Evolutionary conservation across 2,888 invertebrate species (phyloP).

Genomic region (Cinara cedri): DNA sequence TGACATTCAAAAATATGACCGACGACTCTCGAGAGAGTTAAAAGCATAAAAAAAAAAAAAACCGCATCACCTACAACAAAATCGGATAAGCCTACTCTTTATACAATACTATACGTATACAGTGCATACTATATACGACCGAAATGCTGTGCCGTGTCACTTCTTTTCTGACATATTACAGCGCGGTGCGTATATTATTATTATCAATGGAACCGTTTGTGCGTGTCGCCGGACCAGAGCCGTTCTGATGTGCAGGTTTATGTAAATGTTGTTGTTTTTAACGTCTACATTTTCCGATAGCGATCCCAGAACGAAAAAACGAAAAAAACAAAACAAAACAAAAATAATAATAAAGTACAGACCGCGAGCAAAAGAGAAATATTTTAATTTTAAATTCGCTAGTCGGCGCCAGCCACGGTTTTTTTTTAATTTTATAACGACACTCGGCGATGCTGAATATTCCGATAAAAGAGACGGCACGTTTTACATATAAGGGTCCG

Average conservation of each 20-base stretch:
- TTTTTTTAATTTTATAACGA: neutral
- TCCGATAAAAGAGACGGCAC: neutral
- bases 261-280: conserved; percentile 1
- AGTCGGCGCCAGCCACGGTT: neutral
- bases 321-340: neutral
- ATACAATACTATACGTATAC: neutral
- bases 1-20: conserved; percentile 43
- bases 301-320: neutral
- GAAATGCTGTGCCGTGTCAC: neutral
- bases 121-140: neutral
- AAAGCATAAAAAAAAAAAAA: conserved; percentile 16
- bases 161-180: conserved; percentile 30
- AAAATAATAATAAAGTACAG: neutral
- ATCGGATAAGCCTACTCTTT: conserved; percentile 1
- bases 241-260: neutral
- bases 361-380: neutral
- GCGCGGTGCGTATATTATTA: neutral
- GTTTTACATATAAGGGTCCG: too few relatives aligned
- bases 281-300: conserved; percentile 2
- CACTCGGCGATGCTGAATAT: neutral
- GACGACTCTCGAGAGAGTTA: conserved; percentile 33
- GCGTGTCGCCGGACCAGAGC: neutral
- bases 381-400: conserved; percentile 17
- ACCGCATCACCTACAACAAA: neutral
- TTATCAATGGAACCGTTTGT: conserved; percentile 14